Evolutionary conservation across 1,140 invertebrate species (phyloP).

Genomic region (Babylonia areolata): DNA sequence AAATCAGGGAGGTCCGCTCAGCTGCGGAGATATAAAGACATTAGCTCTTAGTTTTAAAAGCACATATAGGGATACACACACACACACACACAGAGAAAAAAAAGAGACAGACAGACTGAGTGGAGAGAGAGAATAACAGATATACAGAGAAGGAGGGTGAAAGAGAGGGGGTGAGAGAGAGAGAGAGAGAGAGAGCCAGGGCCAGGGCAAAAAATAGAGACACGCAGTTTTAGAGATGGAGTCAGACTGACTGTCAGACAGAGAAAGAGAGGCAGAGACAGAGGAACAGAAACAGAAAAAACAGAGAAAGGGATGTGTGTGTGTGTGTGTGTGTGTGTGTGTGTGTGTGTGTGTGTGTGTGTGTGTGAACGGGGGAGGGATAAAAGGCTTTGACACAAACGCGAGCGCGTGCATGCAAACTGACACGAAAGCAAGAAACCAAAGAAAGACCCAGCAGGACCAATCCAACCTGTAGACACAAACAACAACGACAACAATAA

Average conservation of each 20-base stretch:
- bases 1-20: no score
- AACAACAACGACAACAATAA: no score
- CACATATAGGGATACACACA: background rate
- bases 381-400: no score
- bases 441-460: no score
- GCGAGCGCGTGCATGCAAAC: background rate
- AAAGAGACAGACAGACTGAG: background rate
- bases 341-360: background rate
- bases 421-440: no score
- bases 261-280: background rate
- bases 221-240: background rate
- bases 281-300: background rate
- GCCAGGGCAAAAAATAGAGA: background rate
- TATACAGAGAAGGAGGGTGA: background rate
- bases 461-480: no score
- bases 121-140: background rate
- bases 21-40: no score
- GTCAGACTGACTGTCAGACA: background rate
- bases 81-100: background rate
- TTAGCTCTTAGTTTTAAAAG: no score
- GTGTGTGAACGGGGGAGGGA: background rate
- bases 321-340: background rate
- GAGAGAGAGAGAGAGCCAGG: slow-evolving; percentile 13
- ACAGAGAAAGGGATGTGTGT: background rate
- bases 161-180: background rate